Evolutionary conservation across 2,888 invertebrate species (phyloP).

Genomic region (Pheosia tremula): DNA sequence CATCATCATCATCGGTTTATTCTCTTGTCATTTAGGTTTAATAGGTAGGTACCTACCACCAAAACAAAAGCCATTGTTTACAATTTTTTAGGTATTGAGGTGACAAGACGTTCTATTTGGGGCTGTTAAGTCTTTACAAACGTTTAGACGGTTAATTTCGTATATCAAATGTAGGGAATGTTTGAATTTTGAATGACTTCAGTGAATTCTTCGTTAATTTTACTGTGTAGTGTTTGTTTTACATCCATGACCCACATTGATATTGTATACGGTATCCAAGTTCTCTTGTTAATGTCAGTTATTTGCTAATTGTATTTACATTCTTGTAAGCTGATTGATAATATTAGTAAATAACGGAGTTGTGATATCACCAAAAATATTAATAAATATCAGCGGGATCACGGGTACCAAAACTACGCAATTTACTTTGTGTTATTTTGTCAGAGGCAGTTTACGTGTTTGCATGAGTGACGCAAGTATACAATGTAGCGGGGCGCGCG

Average conservation of each 20-base stretch:
- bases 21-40: too few species aligned
- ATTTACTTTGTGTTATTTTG: slow-evolving; percentile 5
- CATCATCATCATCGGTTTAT: too few species aligned
- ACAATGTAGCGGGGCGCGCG: slow-evolving; percentile 24
- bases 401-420: slow-evolving; percentile 14
- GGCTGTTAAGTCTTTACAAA: neutral
- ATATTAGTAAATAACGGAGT: too few species aligned
- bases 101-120: slow-evolving; percentile 17
- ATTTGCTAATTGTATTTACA: neutral
- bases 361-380: neutral
- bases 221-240: slow-evolving; percentile 46
- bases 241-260: slow-evolving; percentile 67
- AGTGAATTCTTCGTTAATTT: slow-evolving; percentile 9
- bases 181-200: neutral
- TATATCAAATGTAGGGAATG: too few species aligned
- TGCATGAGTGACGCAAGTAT: slow-evolving; percentile 38
- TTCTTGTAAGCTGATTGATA: neutral
- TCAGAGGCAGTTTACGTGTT: slow-evolving; percentile 19
- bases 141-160: too few species aligned
- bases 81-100: slow-evolving; percentile 2
- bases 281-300: slow-evolving; percentile 42
- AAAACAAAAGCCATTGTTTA: slow-evolving; percentile 22
- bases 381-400: neutral
- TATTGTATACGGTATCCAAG: slow-evolving; percentile 55
- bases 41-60: too few species aligned